Base-by-base conservation (phyloP, 2,113 vertebrate species). In the Garra rufa region DNA sequence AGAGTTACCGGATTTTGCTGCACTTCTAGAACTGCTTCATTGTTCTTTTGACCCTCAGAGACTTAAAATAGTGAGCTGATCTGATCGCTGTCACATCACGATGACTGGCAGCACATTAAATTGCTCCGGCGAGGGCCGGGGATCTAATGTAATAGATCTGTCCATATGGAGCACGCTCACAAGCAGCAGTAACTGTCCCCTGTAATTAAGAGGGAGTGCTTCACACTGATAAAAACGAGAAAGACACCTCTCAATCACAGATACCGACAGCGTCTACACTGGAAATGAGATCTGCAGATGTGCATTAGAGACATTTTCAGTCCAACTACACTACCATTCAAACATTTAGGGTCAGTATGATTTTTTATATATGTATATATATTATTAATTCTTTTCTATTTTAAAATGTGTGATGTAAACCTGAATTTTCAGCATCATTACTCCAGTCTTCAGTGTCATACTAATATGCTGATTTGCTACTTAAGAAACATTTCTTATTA, bases 121-220 rank as follows among this genome's bases (percentile, higher is more conserved):
- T 85, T 65, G 61, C 46, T 50, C 69, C 7, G 4, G 10, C 38
- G 30, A 38, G 82, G 57, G 34, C 17, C 2, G 55, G 65, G 38
- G 14, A 30, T 15, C 4, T 26, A 43, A 77, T 57, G 46, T 79
- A 81, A 75, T 69, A n/a, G 61, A 67, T 87, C 55, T 46, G 24
- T 43, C 43, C 75, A 13, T 77, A 41, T 43, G 65, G 55, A 44
- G 24, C 13, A 46, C 41, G 48, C 26, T 74, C n/a, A 43, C 38
- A 21, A 46, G 59, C n/a, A 11, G 30, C 26, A 19, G 19, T 57
- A 75, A 76, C 67, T 41, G 52, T 84, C 85, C 73, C 34, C 3
- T 48, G 10, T 83, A 86, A 87, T 89, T 77, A 81, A 50, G 43
- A 59, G 80, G 70, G 70, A 59, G 76, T 73, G 55, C 80, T 55